phyloP scores from a whole-genome alignment of 2,888 invertebrate species.

The Lamellibrachia satsuma region DNA sequence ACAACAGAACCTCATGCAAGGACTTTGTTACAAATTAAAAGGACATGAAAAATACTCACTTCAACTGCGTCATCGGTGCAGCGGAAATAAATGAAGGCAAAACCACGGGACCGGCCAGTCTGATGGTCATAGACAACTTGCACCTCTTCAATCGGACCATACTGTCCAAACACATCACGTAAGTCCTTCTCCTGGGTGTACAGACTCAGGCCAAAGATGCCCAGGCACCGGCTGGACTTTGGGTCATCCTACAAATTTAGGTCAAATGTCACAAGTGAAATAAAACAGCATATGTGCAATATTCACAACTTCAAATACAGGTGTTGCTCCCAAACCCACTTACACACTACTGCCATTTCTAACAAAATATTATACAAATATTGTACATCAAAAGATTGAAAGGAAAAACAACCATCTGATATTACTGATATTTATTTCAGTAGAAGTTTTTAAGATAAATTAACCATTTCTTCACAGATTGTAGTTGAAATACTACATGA shows the following conservation, averaged over 20 bases:
- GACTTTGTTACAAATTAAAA: neutral
- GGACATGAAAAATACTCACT: constrained; percentile 47
- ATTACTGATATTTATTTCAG: too few relatives aligned
- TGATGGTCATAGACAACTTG: constrained; percentile 90
- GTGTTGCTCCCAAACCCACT: neutral
- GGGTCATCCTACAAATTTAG: constrained; percentile 78
- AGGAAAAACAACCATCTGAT: too few relatives aligned
- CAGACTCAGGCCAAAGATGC: constrained; percentile 92
- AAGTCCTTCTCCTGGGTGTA: constrained; percentile 92
- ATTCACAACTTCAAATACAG: neutral
- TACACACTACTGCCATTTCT: too few relatives aligned
- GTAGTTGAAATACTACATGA: too few relatives aligned
- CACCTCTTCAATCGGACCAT: constrained; percentile 89
- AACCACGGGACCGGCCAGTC: constrained; percentile 94
- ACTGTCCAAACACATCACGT: constrained; percentile 90
- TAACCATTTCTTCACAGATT: too few relatives aligned
- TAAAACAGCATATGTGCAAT: neutral
- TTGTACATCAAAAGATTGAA: too few relatives aligned
- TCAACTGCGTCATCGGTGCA: constrained; percentile 87
- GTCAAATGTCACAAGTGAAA: constrained; percentile 23
- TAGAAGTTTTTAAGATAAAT: too few relatives aligned
- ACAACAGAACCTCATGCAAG: neutral
- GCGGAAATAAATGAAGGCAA: constrained; percentile 94
- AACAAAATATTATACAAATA: too few relatives aligned
- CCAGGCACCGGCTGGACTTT: constrained; percentile 86